Evolutionary conservation across 2,797 vertebrate species (phyloP).

Genomic region (Chloroceryle inda): DNA sequence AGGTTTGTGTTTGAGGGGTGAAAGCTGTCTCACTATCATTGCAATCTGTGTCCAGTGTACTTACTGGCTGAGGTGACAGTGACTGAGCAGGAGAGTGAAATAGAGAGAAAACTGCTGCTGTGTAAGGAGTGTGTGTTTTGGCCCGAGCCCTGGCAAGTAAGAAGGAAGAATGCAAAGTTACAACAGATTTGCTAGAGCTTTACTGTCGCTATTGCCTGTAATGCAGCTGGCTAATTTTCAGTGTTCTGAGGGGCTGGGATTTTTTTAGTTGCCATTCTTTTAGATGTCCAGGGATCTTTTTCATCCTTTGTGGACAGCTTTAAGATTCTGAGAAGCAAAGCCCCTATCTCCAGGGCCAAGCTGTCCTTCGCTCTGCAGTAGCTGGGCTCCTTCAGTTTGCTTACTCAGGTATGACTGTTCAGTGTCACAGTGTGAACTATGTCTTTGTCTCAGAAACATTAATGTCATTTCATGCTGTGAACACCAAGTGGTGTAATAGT

Average conservation of each 20-base stretch:
- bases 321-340: not conserved
- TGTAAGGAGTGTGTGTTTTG: not conserved
- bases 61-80: not conserved
- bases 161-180: slow-evolving; percentile 39
- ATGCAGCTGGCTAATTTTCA: slow-evolving; percentile 5
- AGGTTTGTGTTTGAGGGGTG: slow-evolving; percentile 49
- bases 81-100: not conserved
- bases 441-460: not conserved
- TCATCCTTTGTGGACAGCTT: not conserved
- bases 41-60: not conserved
- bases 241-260: not conserved
- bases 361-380: not conserved
- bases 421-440: not conserved
- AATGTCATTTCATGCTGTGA: not conserved
- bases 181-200: not conserved
- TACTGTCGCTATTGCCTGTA: not conserved
- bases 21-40: slow-evolving; percentile 4
- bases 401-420: not conserved
- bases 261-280: not conserved
- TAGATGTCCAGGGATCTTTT: not conserved
- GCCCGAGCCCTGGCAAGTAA: not conserved
- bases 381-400: not conserved
- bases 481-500: not conserved
- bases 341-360: not conserved
- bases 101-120: not conserved